Percentiles rank a stretch among this genome's conserved stretches.
Conservation (phyloP, 2,797 vertebrate species). For the Myiotriccus ornatus region DNA sequence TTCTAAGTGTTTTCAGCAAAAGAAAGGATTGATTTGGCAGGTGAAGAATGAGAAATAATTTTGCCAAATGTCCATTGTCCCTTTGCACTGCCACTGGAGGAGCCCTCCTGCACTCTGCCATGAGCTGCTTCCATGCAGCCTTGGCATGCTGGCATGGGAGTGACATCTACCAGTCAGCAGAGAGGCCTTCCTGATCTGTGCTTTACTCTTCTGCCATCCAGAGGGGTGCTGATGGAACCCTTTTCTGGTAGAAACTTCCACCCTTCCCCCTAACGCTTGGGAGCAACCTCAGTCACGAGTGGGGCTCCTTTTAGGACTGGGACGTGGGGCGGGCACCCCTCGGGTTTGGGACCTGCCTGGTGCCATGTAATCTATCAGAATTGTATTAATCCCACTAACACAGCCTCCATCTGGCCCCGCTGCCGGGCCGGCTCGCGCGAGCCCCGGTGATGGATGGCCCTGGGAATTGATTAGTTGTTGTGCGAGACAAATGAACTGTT, state of each 20-base stretch:
- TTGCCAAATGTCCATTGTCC: neutral
- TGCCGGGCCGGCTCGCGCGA: constrained; percentile 67
- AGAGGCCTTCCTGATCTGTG: neutral
- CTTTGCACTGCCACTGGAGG: neutral
- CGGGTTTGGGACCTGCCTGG: constrained; percentile 70
- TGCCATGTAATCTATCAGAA: constrained; percentile 84
- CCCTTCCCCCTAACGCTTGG: rapidly evolving
- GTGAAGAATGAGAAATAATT: neutral
- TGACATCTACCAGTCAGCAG: neutral
- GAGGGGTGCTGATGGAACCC: neutral
- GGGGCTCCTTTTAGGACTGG: neutral
- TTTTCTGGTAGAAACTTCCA: neutral
- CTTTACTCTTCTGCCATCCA: neutral
- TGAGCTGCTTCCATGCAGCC: neutral
- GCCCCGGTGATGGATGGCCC: constrained; percentile 88
- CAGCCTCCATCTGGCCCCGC: constrained; percentile 78
- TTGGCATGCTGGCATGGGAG: rapidly evolving
- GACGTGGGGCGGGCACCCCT: neutral
- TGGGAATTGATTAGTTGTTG: constrained; percentile 96
- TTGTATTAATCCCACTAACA: constrained; percentile 89
- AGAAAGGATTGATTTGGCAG: neutral
- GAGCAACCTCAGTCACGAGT: rapidly evolving
- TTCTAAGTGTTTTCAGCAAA: neutral
- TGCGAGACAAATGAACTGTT: constrained; percentile 91
- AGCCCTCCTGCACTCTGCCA: neutral